These are phyloP conservation scores for Nothura maculosa DNA, from an alignment of 2,797 vertebrate genomes.

Conservation along the genomic window DNA sequence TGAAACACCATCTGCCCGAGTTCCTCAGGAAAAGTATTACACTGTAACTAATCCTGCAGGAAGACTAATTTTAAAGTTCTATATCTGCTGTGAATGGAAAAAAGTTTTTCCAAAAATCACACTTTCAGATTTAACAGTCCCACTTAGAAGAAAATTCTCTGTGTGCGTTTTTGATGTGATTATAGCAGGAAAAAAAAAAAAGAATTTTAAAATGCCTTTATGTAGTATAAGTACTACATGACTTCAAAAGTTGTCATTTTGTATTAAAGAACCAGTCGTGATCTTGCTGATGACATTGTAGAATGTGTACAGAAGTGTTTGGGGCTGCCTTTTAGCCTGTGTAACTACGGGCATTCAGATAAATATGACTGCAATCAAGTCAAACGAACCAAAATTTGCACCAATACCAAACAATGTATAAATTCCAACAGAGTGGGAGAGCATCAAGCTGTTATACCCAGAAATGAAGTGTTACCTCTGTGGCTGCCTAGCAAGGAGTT, in stretches of 20 bases:
- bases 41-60: not conserved
- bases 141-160: not conserved
- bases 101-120: not conserved
- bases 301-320: not conserved
- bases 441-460: not conserved
- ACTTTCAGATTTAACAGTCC: not conserved
- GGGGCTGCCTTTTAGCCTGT: slow-evolving; percentile 21
- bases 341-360: slow-evolving; percentile 45
- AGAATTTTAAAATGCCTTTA: not conserved
- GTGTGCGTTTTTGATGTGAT: not conserved
- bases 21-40: not conserved
- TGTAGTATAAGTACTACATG: not conserved
- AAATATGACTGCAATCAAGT: slow-evolving; percentile 64
- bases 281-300: slow-evolving; percentile 6
- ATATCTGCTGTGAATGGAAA: not conserved
- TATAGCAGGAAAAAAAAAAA: slow-evolving; percentile 11
- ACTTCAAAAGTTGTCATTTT: slow-evolving; percentile 31
- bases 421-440: slow-evolving; percentile 64
- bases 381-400: slow-evolving; percentile 36
- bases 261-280: slow-evolving; percentile 12
- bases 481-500: not conserved
- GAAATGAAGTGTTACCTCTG: not conserved
- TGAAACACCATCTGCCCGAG: not conserved
- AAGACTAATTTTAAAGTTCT: not conserved
- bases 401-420: slow-evolving; percentile 48